These are phyloP conservation scores for Oikopleura dioica DNA, from an alignment of 23 tunicate species.

Conservation along the genomic window DNA sequence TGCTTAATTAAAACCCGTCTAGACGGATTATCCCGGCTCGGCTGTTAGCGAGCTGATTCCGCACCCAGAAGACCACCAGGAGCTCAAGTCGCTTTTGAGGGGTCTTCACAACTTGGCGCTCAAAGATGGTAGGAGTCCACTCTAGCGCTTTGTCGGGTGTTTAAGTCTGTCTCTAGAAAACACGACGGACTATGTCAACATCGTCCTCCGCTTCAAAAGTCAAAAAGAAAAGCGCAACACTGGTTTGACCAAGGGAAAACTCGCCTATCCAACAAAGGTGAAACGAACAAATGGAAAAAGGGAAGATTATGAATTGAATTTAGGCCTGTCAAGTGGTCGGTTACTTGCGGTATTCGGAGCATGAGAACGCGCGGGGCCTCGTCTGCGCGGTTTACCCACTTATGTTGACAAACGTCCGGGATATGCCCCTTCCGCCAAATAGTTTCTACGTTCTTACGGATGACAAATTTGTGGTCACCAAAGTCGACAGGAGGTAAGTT, in stretches of 20 bases:
- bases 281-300: too few relatives aligned
- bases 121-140: neutral
- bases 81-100: neutral
- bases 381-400: neutral
- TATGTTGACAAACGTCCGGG: neutral
- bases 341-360: neutral
- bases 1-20: neutral
- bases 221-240: neutral
- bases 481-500: neutral
- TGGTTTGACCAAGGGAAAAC: neutral
- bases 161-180: neutral
- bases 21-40: neutral
- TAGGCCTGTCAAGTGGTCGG: slow-evolving; percentile 11
- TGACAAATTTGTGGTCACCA: slow-evolving; percentile 7
- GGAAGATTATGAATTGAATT: too few relatives aligned
- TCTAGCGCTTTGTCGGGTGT: neutral
- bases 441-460: neutral
- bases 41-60: neutral
- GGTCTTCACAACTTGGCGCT: neutral
- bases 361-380: neutral
- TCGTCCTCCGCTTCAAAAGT: neutral
- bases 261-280: neutral
- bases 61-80: neutral
- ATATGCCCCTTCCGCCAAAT: neutral
- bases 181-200: neutral